phyloP scores from a whole-genome alignment of 2,888 invertebrate species.

The Ophraella communa region DNA sequence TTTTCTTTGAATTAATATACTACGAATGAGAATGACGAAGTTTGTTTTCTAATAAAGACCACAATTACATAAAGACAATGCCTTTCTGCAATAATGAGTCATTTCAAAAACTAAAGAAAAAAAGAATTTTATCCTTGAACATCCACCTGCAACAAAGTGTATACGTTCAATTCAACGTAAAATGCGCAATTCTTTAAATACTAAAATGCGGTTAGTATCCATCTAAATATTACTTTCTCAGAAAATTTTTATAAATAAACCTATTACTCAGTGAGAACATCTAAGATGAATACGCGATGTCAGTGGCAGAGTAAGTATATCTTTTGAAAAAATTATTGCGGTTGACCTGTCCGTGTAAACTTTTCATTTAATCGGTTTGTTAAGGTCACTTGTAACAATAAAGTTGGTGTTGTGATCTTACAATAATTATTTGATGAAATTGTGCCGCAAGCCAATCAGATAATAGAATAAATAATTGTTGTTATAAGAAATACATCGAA shows the following conservation, averaged over 20 bases:
- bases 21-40: too few relatives aligned
- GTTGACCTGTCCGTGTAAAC: too few relatives aligned
- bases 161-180: not conserved
- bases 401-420: too few relatives aligned
- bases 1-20: too few relatives aligned
- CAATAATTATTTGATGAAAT: too few relatives aligned
- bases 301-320: not conserved
- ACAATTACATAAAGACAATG: too few relatives aligned
- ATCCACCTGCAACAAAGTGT: not conserved
- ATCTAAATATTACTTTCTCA: not conserved
- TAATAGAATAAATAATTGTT: too few relatives aligned
- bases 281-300: not conserved
- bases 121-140: not conserved
- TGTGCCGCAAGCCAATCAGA: too few relatives aligned
- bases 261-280: not conserved
- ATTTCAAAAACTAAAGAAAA: not conserved
- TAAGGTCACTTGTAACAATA: too few relatives aligned
- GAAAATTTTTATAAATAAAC: not conserved
- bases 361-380: not conserved
- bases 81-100: not conserved
- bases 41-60: too few relatives aligned
- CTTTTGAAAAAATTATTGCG: not conserved
- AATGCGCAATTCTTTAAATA: not conserved
- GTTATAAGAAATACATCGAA: too few relatives aligned
- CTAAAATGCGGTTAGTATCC: not conserved